phyloP scores from a whole-genome alignment of 2,797 vertebrate species.

The Pampus argenteus region DNA sequence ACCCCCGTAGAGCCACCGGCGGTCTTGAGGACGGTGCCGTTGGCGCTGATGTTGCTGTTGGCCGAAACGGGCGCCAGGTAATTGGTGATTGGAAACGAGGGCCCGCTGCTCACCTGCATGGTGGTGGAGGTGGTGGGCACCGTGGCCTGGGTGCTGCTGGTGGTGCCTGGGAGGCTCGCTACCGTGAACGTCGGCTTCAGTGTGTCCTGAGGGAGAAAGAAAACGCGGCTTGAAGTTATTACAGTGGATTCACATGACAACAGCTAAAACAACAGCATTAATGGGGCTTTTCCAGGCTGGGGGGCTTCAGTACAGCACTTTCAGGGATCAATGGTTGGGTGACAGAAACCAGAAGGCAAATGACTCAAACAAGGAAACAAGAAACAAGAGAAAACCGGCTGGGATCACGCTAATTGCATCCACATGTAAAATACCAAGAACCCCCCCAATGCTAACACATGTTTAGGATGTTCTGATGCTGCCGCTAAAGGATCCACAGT shows the following conservation, averaged over 20 bases:
- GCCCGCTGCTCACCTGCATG: conserved; percentile 97
- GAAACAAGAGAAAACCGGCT: conserved; percentile 43
- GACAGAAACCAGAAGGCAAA: conserved; percentile 55
- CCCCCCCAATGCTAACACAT: too few relatives aligned
- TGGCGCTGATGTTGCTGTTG: conserved; percentile 90
- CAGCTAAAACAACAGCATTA: conserved; percentile 63
- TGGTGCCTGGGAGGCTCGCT: conserved; percentile 93
- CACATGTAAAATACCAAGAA: conserved; percentile 46
- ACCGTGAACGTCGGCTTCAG: conserved; percentile 96
- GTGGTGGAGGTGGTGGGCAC: conserved; percentile 96
- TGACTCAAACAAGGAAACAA: conserved; percentile 39
- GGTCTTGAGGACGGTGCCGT: conserved; percentile 95
- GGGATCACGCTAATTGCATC: conserved; percentile 52
- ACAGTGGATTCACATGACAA: conserved; percentile 8
- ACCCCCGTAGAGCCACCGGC: conserved; percentile 89
- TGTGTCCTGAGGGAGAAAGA: conserved; percentile 85
- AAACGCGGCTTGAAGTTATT: too few relatives aligned
- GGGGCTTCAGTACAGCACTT: conserved; percentile 42
- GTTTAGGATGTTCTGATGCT: too few relatives aligned
- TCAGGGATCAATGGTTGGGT: conserved; percentile 55
- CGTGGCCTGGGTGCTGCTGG: conserved; percentile 90
- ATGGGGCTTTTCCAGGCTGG: conserved; percentile 52
- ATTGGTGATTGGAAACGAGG: conserved; percentile 98
- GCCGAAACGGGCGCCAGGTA: conserved; percentile 95
- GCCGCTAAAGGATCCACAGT: too few relatives aligned